Conservation (phyloP, 1,140 invertebrate genomes). For the Dreissena rostriformis region DNA sequence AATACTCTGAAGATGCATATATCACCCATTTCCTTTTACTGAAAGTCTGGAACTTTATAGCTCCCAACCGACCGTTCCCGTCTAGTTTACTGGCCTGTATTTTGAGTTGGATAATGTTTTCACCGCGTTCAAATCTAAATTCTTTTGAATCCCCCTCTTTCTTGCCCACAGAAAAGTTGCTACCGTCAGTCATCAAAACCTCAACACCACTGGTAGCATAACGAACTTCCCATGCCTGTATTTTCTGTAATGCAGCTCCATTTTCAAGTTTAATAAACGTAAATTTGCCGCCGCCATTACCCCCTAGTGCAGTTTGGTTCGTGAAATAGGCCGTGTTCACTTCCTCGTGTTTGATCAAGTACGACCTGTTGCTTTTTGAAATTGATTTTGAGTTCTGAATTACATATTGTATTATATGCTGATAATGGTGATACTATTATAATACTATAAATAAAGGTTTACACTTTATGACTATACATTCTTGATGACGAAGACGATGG, state of each 20-base stretch:
- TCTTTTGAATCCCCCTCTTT: neutral
- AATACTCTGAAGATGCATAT: neutral
- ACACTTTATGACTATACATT: no score
- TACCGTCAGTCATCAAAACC: constrained; percentile 2
- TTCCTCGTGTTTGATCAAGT: no score
- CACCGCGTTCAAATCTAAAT: neutral
- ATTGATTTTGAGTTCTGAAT: neutral
- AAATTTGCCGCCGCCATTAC: neutral
- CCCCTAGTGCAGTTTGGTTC: neutral
- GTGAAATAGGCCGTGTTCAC: neutral
- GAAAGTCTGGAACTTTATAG: neutral
- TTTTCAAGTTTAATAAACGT: neutral
- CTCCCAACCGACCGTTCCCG: neutral
- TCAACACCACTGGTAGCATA: neutral
- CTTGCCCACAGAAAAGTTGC: neutral
- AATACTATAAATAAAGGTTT: no score
- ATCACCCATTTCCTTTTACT: neutral
- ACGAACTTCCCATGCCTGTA: neutral
- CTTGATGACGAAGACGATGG: no score
- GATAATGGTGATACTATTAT: no score
- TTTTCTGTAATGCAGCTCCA: neutral
- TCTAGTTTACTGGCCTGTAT: neutral
- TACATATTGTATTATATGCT: no score
- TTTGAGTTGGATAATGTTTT: neutral
- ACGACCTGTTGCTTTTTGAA: no score